These are phyloP conservation scores for Colletes gigas DNA, from an alignment of 1,140 invertebrate genomes.

Conservation along the genomic window DNA sequence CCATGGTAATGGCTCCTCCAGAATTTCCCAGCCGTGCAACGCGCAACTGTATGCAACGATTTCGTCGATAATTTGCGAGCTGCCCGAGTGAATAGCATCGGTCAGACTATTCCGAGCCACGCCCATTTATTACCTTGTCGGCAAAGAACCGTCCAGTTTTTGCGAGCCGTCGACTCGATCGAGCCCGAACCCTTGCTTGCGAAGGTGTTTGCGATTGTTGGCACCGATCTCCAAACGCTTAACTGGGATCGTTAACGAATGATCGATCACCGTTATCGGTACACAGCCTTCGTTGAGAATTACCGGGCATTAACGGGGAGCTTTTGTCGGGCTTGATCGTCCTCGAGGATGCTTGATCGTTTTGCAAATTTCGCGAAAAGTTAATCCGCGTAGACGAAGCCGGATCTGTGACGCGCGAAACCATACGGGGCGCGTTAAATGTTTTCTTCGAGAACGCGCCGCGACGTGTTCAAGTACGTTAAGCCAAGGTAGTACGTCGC, in stretches of 20 bases:
- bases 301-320: slow-evolving; percentile 13
- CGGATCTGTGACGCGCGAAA: not conserved
- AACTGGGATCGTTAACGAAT: slow-evolving; percentile 45
- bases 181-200: not conserved
- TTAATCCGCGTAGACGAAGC: not conserved
- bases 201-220: not conserved
- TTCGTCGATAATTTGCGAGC: slow-evolving; percentile 37
- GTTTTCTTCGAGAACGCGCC: slow-evolving; percentile 2
- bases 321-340: slow-evolving; percentile 24
- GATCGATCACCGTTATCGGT: slow-evolving; percentile 54
- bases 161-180: slow-evolving; percentile 25
- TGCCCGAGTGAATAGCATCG: slow-evolving; percentile 19
- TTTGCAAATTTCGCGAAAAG: slow-evolving; percentile 11
- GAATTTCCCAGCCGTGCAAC: slow-evolving; percentile 19
- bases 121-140: slow-evolving; percentile 40
- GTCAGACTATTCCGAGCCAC: slow-evolving; percentile 16
- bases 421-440: not conserved
- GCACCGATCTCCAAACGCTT: not conserved
- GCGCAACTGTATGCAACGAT: slow-evolving; percentile 37
- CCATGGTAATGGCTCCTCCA: slow-evolving; percentile 20
- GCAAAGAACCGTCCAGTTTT: not conserved
- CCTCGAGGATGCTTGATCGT: not conserved
- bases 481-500: not conserved
- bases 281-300: slow-evolving; percentile 37
- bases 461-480: not conserved